A percentile compares a stretch with the other conserved stretches of the same genome.
Evolutionary conservation across 2,888 invertebrate genomes (phyloP).

Genomic region (Drosophila mimetica): DNA sequence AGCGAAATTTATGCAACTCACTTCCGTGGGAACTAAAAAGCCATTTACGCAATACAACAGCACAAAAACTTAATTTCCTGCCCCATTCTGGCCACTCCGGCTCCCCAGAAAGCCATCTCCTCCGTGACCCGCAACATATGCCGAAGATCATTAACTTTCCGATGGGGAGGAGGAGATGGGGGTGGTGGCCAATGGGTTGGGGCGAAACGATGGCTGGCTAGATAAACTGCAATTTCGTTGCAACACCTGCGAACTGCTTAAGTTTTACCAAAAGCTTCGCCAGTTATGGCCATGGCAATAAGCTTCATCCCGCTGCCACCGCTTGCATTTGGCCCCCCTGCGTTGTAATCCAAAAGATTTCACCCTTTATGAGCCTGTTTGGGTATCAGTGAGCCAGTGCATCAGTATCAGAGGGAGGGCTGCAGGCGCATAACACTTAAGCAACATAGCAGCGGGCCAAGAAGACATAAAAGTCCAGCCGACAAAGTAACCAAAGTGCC

Average conservation of each 20-base stretch:
- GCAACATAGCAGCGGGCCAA: slow-evolving; percentile 57
- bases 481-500: slow-evolving; percentile 49
- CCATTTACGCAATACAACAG: slow-evolving; percentile 78
- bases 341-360: slow-evolving; percentile 75
- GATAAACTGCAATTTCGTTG: slow-evolving; percentile 79
- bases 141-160: slow-evolving; percentile 74
- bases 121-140: slow-evolving; percentile 73
- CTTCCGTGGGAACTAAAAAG: slow-evolving; percentile 75
- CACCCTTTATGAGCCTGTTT: slow-evolving; percentile 55
- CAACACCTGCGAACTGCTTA: slow-evolving; percentile 77
- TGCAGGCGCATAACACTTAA: slow-evolving; percentile 77
- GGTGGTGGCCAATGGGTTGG: background rate
- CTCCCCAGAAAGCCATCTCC: slow-evolving; percentile 8
- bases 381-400: slow-evolving; percentile 5
- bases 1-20: slow-evolving; percentile 73
- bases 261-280: slow-evolving; percentile 60
- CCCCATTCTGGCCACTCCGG: slow-evolving; percentile 14
- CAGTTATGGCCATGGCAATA: slow-evolving; percentile 69
- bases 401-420: slow-evolving; percentile 32
- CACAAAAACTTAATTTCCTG: slow-evolving; percentile 75
- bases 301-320: slow-evolving; percentile 31
- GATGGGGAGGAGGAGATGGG: background rate
- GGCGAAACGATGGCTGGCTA: slow-evolving; percentile 45
- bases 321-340: slow-evolving; percentile 56
- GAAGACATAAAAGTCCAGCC: slow-evolving; percentile 58